Evolutionary conservation across 2,113 vertebrate genomes (phyloP), one percentile per base, ranked within the genome.

Genomic region (Tychaedon coryphoeus): DNA sequence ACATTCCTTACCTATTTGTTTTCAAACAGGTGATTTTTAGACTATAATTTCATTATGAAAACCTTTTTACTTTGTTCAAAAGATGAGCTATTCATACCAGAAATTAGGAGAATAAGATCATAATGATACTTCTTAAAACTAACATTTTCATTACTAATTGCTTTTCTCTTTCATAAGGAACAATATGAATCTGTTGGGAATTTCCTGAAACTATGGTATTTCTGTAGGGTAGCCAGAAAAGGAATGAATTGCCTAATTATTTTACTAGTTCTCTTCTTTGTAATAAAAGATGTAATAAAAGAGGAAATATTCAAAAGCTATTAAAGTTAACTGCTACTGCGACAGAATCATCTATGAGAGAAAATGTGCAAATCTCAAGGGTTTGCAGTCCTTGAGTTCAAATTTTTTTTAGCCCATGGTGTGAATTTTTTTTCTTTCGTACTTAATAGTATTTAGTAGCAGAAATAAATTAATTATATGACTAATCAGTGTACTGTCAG

Each of bases 91-190:
- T 94, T 96, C 54, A 62, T 90, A 83, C 86, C 11, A 76, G 54
- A 88, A 95, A 91, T 89, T 69, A 80, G 50, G 31, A 86, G 86
- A 93, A 45, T 74, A 77, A 71, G 36, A 90, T 77, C 75, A 23
- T 88, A 95, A 94, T 86, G 79, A 40, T 88, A 90, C 64, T 92
- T 77, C 50, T 64, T 89, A 93, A 94, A 95, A 86, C 71, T 88
- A 95, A 93, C 72, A 64, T 93, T 96, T 97, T 94, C 61, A 61
- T 93, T 96, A 67, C 67, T 96, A 95, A 94, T 90, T 90, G 74
- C 60, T 61, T 90, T 90, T 94, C 31, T 58, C 43, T 95, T 90
- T 92, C 65, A 64, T 71, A 64, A 88, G 48, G 40, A 90, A 92
- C 88, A 96, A 84, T 93, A 74, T 58, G 61, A 90, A 72, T 92